Evolutionary conservation across 2,797 vertebrate species (phyloP).

Genomic region (Pteropus rufus): DNA sequence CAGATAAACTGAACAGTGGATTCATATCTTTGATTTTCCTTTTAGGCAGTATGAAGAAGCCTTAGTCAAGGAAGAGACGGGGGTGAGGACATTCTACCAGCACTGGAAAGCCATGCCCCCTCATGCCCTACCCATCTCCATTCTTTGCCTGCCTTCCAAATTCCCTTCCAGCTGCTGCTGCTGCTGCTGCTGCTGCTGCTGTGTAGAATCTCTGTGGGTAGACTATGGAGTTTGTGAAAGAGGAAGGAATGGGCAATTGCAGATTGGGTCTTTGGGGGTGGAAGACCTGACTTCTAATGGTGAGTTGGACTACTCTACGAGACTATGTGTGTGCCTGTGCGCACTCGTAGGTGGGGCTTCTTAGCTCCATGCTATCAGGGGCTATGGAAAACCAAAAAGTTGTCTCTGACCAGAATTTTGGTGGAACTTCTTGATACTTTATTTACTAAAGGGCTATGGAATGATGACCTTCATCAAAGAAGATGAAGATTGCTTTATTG

Average conservation of each 20-base stretch:
- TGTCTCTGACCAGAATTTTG: conserved; percentile 28
- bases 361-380: background rate
- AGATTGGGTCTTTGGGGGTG: background rate
- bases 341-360: background rate
- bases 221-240: background rate
- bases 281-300: background rate
- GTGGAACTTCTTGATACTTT: background rate
- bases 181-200: background rate
- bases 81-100: background rate
- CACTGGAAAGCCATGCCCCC: background rate
- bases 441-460: background rate
- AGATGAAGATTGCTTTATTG: background rate
- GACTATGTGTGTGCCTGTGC: background rate
- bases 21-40: conserved; percentile 16
- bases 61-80: background rate
- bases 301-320: background rate
- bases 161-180: background rate
- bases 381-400: background rate
- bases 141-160: background rate
- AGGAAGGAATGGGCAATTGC: background rate
- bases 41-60: conserved; percentile 35
- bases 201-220: background rate
- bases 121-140: background rate
- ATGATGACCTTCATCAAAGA: background rate
- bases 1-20: background rate